phyloP scores from a whole-genome alignment of 92 coral and sea anemone genomes.

The Palythoa grandis region DNA sequence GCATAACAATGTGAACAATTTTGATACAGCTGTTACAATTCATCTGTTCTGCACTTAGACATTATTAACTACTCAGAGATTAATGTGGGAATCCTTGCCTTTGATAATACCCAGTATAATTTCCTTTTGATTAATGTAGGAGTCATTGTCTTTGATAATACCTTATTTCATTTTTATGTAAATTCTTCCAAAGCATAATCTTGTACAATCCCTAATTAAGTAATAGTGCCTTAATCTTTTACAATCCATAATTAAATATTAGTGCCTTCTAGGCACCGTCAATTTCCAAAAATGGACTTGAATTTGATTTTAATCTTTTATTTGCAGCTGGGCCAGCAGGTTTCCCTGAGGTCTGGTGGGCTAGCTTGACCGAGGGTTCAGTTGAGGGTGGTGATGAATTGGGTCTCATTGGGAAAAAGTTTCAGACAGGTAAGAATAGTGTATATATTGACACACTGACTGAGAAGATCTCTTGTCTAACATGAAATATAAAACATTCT shows the following conservation, averaged over 20 bases:
- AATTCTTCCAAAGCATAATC: too few species aligned
- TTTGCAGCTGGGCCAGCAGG: constrained; percentile 97
- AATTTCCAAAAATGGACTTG: background rate
- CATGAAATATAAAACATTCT: background rate
- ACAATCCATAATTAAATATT: too few species aligned
- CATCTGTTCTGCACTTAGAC: too few species aligned
- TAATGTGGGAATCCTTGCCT: too few species aligned
- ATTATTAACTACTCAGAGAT: too few species aligned
- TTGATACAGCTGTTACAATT: too few species aligned
- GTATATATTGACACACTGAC: background rate
- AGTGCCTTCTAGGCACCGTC: background rate
- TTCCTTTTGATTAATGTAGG: too few species aligned
- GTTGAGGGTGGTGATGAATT: constrained; percentile 94
- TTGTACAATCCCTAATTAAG: too few species aligned
- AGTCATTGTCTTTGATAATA: too few species aligned
- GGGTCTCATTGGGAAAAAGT: constrained; percentile 99
- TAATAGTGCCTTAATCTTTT: too few species aligned
- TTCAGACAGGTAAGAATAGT: constrained; percentile 79
- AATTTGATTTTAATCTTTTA: background rate
- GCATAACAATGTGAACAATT: background rate
- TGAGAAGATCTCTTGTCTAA: background rate
- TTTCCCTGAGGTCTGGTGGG: constrained; percentile 99
- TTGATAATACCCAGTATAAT: too few species aligned
- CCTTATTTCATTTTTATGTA: too few species aligned
- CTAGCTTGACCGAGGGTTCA: constrained; percentile 93